Percentiles rank a stretch among this genome's conserved stretches.
phyloP scores from a whole-genome alignment of 2,797 vertebrate species.

The Clarias pachynema region DNA sequence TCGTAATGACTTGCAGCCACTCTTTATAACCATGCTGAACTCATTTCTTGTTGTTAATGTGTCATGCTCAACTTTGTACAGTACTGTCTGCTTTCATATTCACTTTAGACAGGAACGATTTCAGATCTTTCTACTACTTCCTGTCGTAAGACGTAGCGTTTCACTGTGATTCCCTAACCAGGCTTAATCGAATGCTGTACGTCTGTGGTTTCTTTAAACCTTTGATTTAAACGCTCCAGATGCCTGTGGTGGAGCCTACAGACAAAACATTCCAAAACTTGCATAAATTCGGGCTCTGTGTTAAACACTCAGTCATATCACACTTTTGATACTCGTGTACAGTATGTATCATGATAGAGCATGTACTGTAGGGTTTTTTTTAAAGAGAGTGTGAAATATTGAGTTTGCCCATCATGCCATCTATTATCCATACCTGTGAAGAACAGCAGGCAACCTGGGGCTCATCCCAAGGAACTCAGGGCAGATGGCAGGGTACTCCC shows the following conservation, averaged over 20 bases:
- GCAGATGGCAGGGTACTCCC: too few relatives aligned
- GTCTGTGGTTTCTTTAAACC: slow-evolving; percentile 13
- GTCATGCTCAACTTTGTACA: background rate
- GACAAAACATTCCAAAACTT: background rate
- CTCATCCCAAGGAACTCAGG: too few relatives aligned
- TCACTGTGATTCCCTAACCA: slow-evolving; percentile 7
- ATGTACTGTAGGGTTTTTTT: background rate
- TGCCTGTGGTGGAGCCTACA: slow-evolving; percentile 8
- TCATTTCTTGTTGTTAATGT: slow-evolving; percentile 5
- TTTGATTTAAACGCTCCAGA: slow-evolving; percentile 4
- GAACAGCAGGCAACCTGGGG: background rate
- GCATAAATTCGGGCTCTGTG: background rate
- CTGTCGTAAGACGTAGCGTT: background rate
- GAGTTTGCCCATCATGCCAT: background rate
- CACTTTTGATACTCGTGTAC: background rate
- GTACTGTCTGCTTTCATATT: background rate
- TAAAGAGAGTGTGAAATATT: background rate
- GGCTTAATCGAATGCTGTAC: background rate
- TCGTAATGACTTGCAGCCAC: slow-evolving; percentile 33
- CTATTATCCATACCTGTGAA: too few relatives aligned
- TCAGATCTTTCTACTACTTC: slow-evolving; percentile 9
- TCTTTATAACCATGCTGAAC: slow-evolving; percentile 21
- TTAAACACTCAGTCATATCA: background rate
- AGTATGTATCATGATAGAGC: background rate
- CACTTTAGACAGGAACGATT: background rate